Percentiles rank a stretch among this genome's conserved stretches.
Conservation (phyloP, 2,113 vertebrate species). For the Corvus cornix region DNA sequence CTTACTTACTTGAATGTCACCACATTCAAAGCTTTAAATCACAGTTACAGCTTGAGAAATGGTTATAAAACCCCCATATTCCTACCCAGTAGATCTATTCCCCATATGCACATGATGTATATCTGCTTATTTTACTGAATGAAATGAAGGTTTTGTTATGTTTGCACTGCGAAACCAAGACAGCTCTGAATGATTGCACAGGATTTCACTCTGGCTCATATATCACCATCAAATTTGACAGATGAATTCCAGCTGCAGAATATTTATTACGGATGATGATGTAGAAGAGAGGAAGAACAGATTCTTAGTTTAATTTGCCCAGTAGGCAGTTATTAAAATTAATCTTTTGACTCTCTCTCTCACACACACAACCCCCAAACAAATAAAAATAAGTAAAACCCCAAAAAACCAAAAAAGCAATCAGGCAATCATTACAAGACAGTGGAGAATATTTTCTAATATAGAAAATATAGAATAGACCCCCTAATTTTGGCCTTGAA, state of each 20-base stretch:
- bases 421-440: not conserved
- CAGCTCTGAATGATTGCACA: not conserved
- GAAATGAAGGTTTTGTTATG: not conserved
- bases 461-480: no score
- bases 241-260: not conserved
- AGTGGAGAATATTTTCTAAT: not conserved
- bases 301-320: not conserved
- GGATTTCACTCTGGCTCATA: not conserved
- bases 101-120: not conserved
- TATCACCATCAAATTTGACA: not conserved
- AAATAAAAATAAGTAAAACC: not conserved
- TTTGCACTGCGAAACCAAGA: not conserved
- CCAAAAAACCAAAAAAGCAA: accelerated
- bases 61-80: not conserved
- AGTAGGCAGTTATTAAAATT: not conserved
- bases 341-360: not conserved
- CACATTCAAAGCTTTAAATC: not conserved
- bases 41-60: not conserved
- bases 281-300: not conserved
- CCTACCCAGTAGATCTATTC: not conserved
- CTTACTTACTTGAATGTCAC: not conserved
- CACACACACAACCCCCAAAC: not conserved
- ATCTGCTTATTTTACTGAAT: not conserved
- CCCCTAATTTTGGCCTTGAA: not conserved
- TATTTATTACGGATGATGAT: not conserved